phyloP scores from a whole-genome alignment of 2,113 vertebrate genomes.

The Pyxicephalus adspersus region DNA sequence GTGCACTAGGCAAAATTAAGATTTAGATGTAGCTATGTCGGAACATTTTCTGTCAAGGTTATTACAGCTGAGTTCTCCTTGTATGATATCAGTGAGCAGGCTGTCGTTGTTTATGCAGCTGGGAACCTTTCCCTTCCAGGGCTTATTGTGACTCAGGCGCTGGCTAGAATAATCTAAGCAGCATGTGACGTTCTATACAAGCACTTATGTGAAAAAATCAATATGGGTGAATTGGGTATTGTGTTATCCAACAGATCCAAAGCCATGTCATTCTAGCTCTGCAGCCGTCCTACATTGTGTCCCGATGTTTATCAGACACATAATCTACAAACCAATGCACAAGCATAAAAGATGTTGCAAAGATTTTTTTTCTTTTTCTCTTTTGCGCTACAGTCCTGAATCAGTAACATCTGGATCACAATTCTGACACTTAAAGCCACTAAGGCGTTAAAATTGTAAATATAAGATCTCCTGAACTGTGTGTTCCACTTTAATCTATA shows the following conservation, averaged over 20 bases:
- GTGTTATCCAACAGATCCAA: constrained; percentile 46
- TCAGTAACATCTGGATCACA: constrained; percentile 2
- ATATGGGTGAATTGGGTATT: constrained; percentile 39
- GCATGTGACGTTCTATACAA: constrained; percentile 55
- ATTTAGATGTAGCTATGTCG: constrained; percentile 23
- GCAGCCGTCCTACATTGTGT: constrained; percentile 39
- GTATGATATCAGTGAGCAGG: constrained; percentile 50
- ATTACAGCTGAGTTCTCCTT: constrained; percentile 64
- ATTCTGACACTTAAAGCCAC: constrained; percentile 22
- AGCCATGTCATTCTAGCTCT: constrained; percentile 37
- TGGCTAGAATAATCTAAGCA: constrained; percentile 54
- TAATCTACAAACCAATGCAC: constrained; percentile 26
- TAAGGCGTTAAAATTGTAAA: constrained; percentile 46
- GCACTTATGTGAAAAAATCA: constrained; percentile 56
- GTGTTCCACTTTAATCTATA: constrained; percentile 52
- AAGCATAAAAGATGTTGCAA: constrained; percentile 32
- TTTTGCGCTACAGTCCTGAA: constrained; percentile 7
- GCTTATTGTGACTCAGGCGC: constrained; percentile 42
- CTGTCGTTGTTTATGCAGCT: constrained; percentile 65
- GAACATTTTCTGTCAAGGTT: constrained; percentile 65
- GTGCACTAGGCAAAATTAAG: constrained; percentile 5
- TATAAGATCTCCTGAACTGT: constrained; percentile 40
- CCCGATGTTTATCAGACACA: constrained; percentile 41
- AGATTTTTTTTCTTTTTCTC: neutral
- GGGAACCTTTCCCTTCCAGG: constrained; percentile 59